These are phyloP conservation scores for Drosophila tripunctata DNA, from an alignment of 2,888 invertebrate species.

Conservation along the genomic window DNA sequence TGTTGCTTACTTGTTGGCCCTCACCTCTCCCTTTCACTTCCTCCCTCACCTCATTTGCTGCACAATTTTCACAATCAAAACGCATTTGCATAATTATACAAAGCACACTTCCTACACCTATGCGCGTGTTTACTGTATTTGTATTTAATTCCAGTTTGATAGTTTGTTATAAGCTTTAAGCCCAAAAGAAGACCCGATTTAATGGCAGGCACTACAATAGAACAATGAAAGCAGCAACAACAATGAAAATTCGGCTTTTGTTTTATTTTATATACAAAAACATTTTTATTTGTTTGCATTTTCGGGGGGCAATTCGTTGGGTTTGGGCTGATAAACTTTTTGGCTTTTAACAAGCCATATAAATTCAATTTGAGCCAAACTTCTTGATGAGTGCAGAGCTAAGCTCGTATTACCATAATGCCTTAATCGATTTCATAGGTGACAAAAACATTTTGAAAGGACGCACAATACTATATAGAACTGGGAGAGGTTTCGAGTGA, in stretches of 20 bases:
- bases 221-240: conserved; percentile 45
- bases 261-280: too few relatives aligned
- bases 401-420: conserved; percentile 16
- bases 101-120: conserved; percentile 41
- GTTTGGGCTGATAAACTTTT: conserved; percentile 36
- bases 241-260: conserved; percentile 61
- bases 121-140: conserved; percentile 21
- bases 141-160: conserved; percentile 75
- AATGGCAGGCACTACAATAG: conserved; percentile 36
- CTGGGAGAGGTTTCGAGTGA: neutral
- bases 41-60: conserved; percentile 11
- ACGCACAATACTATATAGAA: neutral
- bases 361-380: conserved; percentile 68
- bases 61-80: conserved; percentile 76
- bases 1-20: conserved; percentile 72
- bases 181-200: conserved; percentile 26
- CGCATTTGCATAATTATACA: conserved; percentile 76
- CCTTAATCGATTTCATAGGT: conserved; percentile 76
- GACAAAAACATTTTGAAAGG: conserved; percentile 53
- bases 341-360: conserved; percentile 67
- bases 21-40: neutral
- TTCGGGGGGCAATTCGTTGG: neutral
- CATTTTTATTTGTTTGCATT: conserved; percentile 27
- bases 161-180: conserved; percentile 72
- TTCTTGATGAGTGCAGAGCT: conserved; percentile 13